phyloP scores from a whole-genome alignment of 2,797 vertebrate species.

The Manis javanica region DNA sequence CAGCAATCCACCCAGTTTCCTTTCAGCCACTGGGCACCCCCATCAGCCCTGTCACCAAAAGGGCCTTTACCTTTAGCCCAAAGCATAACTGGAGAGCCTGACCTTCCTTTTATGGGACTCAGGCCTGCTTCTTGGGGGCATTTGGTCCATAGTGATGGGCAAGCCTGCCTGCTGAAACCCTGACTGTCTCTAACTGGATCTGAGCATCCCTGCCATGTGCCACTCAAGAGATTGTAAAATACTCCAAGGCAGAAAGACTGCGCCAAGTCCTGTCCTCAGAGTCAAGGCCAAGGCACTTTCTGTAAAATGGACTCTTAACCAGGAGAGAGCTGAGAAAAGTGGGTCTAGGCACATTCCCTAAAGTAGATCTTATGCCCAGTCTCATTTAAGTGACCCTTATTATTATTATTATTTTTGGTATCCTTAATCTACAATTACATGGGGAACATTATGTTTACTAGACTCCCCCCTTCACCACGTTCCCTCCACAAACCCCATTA shows the following conservation, averaged over 20 bases:
- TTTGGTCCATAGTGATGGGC: not conserved
- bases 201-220: not conserved
- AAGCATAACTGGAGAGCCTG: not conserved
- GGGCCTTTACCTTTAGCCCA: not conserved
- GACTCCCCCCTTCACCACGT: too few relatives aligned
- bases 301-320: not conserved
- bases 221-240: not conserved
- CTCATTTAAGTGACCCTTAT: not conserved
- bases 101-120: not conserved
- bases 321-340: not conserved
- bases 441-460: too few relatives aligned
- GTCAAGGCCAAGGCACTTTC: not conserved
- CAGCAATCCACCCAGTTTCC: not conserved
- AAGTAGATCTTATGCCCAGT: not conserved
- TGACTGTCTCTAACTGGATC: not conserved
- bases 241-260: not conserved
- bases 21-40: not conserved
- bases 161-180: not conserved
- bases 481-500: too few relatives aligned
- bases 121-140: not conserved
- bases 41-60: not conserved
- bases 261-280: not conserved
- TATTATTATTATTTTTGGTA: too few relatives aligned
- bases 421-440: too few relatives aligned
- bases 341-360: not conserved